Evolutionary conservation across 1,140 invertebrate genomes (phyloP).

Genomic region (Anastrepha ludens): DNA sequence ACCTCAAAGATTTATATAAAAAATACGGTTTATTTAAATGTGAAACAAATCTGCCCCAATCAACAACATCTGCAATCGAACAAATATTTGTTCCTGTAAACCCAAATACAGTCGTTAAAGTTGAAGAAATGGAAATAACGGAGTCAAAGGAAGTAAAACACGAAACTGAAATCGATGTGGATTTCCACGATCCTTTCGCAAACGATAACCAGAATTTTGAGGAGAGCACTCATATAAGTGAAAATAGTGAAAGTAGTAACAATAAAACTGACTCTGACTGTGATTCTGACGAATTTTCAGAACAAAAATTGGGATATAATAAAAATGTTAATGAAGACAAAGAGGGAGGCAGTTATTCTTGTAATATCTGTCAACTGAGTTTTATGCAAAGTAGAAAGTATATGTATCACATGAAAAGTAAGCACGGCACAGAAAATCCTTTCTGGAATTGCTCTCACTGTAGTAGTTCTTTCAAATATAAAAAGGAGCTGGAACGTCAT

Average conservation of each 20-base stretch:
- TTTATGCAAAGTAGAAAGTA: neutral
- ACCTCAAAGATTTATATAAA: neutral
- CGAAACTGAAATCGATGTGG: too few species aligned
- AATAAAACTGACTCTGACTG: neutral
- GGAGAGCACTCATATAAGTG: too few species aligned
- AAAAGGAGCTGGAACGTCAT: neutral
- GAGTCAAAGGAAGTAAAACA: neutral
- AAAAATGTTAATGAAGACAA: neutral
- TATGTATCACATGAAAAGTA: neutral
- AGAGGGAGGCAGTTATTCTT: neutral
- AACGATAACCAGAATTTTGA: too few species aligned
- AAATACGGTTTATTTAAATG: neutral
- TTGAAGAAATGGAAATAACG: neutral
- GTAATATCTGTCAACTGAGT: neutral
- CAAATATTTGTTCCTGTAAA: neutral
- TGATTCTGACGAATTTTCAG: too few species aligned
- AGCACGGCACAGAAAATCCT: neutral
- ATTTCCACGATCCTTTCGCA: too few species aligned
- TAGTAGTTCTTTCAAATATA: neutral
- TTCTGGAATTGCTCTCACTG: neutral
- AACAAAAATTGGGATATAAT: too few species aligned
- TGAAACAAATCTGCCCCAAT: neutral
- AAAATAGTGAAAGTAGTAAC: neutral
- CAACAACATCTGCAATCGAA: neutral
- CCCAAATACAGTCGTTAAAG: neutral